Base-by-base conservation (phyloP, 2,113 vertebrate genomes). In the Propithecus coquereli region DNA sequence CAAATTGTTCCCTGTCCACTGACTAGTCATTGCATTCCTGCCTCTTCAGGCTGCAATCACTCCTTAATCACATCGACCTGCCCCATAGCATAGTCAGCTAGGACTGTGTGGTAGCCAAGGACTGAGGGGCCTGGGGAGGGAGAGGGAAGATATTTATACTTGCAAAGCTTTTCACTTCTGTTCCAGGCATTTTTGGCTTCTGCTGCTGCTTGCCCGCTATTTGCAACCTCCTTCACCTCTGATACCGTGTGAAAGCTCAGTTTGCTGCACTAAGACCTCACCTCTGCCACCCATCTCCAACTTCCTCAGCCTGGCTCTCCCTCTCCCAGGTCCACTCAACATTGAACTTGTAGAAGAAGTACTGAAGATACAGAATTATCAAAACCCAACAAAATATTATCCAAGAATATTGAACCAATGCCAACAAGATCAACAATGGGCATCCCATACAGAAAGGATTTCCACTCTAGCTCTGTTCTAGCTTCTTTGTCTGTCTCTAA, bases 91-190 rank as follows among this genome's bases (percentile, higher is more conserved):
- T 3, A 5, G 23, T 27, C 13, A 2, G 17, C 30, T 6, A 34
- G 4, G 45, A n/a, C 23, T 17, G 12, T 2, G 16, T 10, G 16
- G 47, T 13, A 52, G 12, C 34, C 30, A 0, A 16, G 17, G 3
- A 17, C 27, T 73, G 91, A 12, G 3, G 9, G 2, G 2, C 9
- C 2, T 5, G 2, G 6, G 20, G 0, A 25, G 13, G 52, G 34
- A 25, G 52, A 54, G 27, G 13, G 16, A 43, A 52, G n/a, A 40
- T 43, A 3, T 6, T 14, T 32, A 16, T 1, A 40, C n/a, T 43
- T 20, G 6, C 13, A 20, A 27, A 8, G 32, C 20, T 5, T 52
- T 3, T n/a, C 27, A 14, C 13, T 9, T 45, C 63, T 47, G 40
- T 57, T 70, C 34, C 25, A 13, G 25, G 2, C 40, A 20, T 70